Evolutionary conservation across 2,888 invertebrate genomes (phyloP).

Genomic region (Drosophila seclusa): DNA sequence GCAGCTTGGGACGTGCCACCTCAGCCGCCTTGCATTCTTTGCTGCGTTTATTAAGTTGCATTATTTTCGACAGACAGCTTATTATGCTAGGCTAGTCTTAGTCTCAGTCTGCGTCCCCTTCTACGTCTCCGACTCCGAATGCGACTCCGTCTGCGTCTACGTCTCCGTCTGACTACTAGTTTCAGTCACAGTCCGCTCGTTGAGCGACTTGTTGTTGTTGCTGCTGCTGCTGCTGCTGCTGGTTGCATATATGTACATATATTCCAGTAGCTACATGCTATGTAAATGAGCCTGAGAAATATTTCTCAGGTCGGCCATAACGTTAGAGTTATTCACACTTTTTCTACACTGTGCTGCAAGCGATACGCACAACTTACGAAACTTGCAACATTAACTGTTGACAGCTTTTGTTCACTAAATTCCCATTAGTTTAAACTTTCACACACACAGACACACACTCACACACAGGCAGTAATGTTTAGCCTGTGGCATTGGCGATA

Average conservation of each 20-base stretch:
- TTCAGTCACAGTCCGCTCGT: constrained; percentile 9
- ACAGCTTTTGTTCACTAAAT: constrained; percentile 7
- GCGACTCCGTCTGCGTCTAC: not conserved
- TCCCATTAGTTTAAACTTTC: not conserved
- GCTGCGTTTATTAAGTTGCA: constrained; percentile 75
- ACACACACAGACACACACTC: not conserved
- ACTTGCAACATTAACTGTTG: constrained; percentile 14
- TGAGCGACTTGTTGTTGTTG: constrained; percentile 1
- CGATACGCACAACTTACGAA: not conserved
- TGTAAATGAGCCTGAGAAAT: constrained; percentile 80
- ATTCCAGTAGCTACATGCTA: constrained; percentile 70
- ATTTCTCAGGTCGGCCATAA: constrained; percentile 47
- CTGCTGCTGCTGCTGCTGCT: constrained; percentile 8
- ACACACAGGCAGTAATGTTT: not conserved
- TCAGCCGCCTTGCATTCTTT: constrained; percentile 56
- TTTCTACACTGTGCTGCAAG: constrained; percentile 56
- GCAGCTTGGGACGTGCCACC: constrained; percentile 41
- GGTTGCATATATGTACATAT: not conserved
- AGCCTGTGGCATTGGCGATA: not conserved
- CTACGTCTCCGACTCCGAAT: not conserved
- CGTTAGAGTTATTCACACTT: constrained; percentile 47
- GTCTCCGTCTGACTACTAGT: constrained; percentile 16
- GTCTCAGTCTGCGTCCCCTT: constrained; percentile 5
- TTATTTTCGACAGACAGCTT: constrained; percentile 74
- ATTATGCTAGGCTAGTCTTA: constrained; percentile 60